Evolutionary conservation across 2,113 vertebrate genomes (phyloP).

Genomic region (Prinia subflava): DNA sequence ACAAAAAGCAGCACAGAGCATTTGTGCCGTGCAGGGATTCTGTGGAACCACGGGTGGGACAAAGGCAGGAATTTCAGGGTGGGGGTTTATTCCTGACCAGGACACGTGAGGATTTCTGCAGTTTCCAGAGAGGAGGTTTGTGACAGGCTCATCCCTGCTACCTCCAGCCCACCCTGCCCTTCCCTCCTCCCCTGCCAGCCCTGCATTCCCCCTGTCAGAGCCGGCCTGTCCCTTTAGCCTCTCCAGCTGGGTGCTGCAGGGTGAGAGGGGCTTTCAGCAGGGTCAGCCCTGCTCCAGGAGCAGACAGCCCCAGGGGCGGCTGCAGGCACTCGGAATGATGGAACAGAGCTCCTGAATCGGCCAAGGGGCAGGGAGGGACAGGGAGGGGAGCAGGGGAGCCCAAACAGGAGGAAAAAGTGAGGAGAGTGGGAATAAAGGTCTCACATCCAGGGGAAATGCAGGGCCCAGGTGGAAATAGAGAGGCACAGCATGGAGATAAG

Average conservation of each 20-base stretch:
- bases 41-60: not conserved
- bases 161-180: not conserved
- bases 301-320: conserved; percentile 9
- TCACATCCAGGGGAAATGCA: not conserved
- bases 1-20: conserved; percentile 12
- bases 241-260: not conserved
- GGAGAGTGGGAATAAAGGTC: not conserved
- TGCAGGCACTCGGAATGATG: not conserved
- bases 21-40: not conserved
- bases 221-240: not conserved
- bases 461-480: not conserved
- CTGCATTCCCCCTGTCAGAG: not conserved
- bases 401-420: not conserved
- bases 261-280: conserved; percentile 6
- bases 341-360: not conserved
- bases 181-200: not conserved
- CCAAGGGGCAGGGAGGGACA: not conserved
- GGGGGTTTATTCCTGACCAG: not conserved
- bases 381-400: not conserved
- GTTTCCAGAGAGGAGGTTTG: not conserved
- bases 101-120: not conserved
- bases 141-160: not conserved
- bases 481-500: not conserved
- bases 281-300: conserved; percentile 11
- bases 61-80: not conserved